Percentiles rank a stretch among this genome's conserved stretches.
phyloP scores from a whole-genome alignment of 2,888 invertebrate species.

The Clanis bilineata region DNA sequence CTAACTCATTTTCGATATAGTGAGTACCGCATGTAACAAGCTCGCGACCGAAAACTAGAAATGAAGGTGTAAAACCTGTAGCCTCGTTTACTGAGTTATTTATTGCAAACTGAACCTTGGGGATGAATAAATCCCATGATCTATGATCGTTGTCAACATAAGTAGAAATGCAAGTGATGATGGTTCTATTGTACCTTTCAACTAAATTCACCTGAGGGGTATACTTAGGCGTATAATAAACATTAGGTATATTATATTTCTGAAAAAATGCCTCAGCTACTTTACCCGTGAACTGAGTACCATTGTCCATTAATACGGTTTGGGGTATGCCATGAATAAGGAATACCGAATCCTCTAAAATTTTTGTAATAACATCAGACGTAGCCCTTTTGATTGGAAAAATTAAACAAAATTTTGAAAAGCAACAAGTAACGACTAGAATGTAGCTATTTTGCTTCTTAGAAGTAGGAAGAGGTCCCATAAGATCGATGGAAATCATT shows the following conservation, averaged over 20 bases:
- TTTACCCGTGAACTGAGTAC: conserved; percentile 29
- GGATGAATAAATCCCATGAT: conserved; percentile 23
- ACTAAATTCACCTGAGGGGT: conserved; percentile 20
- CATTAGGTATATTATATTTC: conserved; percentile 26
- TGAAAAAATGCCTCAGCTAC: conserved; percentile 17
- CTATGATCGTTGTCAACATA: conserved; percentile 19
- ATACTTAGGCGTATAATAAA: conserved; percentile 22
- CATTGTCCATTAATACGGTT: conserved; percentile 34
- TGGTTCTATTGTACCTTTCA: conserved; percentile 31
- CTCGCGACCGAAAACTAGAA: conserved; percentile 24
- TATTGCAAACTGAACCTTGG: conserved; percentile 29
- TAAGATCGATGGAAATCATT: conserved; percentile 28
- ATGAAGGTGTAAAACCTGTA: conserved; percentile 29
- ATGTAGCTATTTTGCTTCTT: conserved; percentile 24
- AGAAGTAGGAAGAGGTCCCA: conserved; percentile 30
- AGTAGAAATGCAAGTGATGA: conserved; percentile 23
- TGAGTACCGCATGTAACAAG: conserved; percentile 19
- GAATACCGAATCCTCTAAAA: conserved; percentile 32
- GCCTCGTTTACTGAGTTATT: conserved; percentile 31
- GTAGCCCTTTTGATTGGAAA: conserved; percentile 29
- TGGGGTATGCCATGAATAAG: conserved; percentile 35
- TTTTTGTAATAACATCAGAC: conserved; percentile 13
- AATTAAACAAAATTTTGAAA: conserved; percentile 28
- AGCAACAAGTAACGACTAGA: conserved; percentile 30
- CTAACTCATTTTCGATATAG: conserved; percentile 19